Base-by-base conservation (phyloP, 2,888 invertebrate genomes). In the Mythimna pallens region DNA sequence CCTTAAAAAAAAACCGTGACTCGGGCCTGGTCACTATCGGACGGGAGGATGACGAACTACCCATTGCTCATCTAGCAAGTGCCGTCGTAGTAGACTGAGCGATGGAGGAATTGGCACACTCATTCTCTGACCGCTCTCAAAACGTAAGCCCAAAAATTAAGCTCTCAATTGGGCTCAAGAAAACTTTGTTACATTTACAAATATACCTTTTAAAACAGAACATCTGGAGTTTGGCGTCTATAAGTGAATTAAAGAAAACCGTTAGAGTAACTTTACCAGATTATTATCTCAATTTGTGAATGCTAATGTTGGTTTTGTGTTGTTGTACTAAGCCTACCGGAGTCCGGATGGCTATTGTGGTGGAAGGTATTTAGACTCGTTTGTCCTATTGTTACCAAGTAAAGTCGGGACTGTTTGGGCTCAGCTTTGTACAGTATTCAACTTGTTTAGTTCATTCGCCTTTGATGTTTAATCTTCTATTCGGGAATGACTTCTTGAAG, bases 271-370 rank as follows among this genome's bases (percentile, higher is more conserved):
- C 40, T 40, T 22, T 22, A 34, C 22, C n/a, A 69, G 79, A 84
- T 81, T 76, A 83, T 82, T 80, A 78, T 82, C 83, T 82, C 72
- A 80, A 84, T 85, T 87, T 83, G 82, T 80, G 81, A 83, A 87
- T 80, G 83, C 64, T 79, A 83, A 83, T 76, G 66, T 74, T 79
- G 76, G 76, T 75, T 78, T 81, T 73, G 73, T 73, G 61, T 69
- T 76, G 70, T 83, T 75, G 58, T 72, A 73, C 50, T 59, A 52
- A 84, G 74, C 59, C 71, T 62, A 66, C 70, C 70, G 30, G 66
- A 40, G 36, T 47, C 67, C 55, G 80, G 78, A 80, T 70, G 63
- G 70, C 69, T 65, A 79, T 81, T 86, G 78, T 86, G 61, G 65
- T 65, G 12, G 25, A 52, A 66, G 76, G 54, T 73, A 81, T 70